Base-by-base conservation (phyloP, 2,113 vertebrate species). In the Synchiropus splendidus region DNA sequence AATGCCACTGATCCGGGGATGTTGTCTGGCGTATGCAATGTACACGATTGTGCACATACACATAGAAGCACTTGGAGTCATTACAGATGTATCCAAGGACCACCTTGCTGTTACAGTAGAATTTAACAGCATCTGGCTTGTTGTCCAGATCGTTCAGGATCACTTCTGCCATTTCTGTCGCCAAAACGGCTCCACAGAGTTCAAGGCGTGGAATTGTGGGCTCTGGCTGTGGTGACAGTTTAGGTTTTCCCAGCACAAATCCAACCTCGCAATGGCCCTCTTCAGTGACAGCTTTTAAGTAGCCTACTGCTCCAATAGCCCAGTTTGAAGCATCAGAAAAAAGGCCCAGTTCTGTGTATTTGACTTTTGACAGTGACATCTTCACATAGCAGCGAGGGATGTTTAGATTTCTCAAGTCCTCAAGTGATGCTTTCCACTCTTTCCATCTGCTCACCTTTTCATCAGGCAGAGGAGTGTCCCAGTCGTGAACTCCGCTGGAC, bases 1-100 rank as follows among this genome's bases (percentile, higher is more conserved):
- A 42, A 2, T 47, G 18, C 40, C 54, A 58, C 11, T 58, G 44
- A 2, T 58, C 12, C 13, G 38, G 39, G 1, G 44, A 31, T 10
- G 21, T 27, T 4, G 40, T 36, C 18, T 12, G n/a, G 3, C 32
- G 8, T 21, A 65, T 46, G 2, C 9, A n/a, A 5, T 61, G 47
- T 5, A 14, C 34, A 12, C n/a, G 11, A 14, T 36, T 36, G 12
- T 36, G 34, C 10, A 36, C 34, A n/a, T 36, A 36, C 8, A 14
- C 14, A 14, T 36, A 14, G 34, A 36, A 36, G 12, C 6, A 13
- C 9, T n/a, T 36, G 5, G n/a, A 36, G 6, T 36, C 34, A 14
- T 36, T 36, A 14, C 34, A 36, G 34, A 36, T 36, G 34, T 14
- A 36, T 10, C 34, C 12, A 10, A 36, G 34, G 12, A 14, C 34